phyloP scores from a whole-genome alignment of 2,888 invertebrate species.

The Drosophila histrio region DNA sequence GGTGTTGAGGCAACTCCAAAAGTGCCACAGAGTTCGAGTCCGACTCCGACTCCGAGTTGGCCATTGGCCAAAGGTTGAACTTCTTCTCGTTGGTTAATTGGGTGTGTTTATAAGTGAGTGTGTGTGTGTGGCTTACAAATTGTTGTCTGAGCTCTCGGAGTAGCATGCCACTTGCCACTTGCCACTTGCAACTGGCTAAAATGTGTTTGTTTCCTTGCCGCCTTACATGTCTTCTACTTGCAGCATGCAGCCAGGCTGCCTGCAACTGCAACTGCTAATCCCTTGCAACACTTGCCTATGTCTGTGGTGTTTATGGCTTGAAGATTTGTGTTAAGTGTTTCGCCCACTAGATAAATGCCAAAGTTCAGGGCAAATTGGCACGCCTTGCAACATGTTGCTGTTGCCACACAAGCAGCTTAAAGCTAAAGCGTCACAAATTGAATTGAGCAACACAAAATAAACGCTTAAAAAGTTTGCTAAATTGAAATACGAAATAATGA shows the following conservation, averaged over 20 bases:
- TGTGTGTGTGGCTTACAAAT: slow-evolving; percentile 52
- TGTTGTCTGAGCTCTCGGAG: slow-evolving; percentile 49
- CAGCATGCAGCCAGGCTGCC: slow-evolving; percentile 42
- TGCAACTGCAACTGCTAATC: slow-evolving; percentile 29
- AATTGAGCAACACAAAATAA: slow-evolving; percentile 15
- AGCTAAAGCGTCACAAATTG: slow-evolving; percentile 11
- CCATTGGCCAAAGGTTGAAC: slow-evolving; percentile 15
- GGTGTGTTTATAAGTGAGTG: slow-evolving; percentile 28
- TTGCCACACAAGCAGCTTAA: slow-evolving; percentile 9
- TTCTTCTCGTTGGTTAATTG: slow-evolving; percentile 60
- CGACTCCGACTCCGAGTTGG: slow-evolving; percentile 4
- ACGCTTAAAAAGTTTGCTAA: slow-evolving; percentile 60
- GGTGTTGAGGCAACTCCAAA: slow-evolving; percentile 56
- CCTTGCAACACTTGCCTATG: slow-evolving; percentile 15
- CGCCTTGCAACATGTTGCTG: slow-evolving; percentile 30
- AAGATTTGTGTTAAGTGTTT: slow-evolving; percentile 64
- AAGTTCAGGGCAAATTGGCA: not conserved
- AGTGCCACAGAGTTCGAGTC: slow-evolving; percentile 45
- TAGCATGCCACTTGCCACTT: slow-evolving; percentile 24
- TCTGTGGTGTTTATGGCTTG: slow-evolving; percentile 46
- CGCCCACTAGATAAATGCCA: slow-evolving; percentile 28
- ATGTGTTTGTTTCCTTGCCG: slow-evolving; percentile 36
- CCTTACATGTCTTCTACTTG: slow-evolving; percentile 48
- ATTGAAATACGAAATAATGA: slow-evolving; percentile 64
- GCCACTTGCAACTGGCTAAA: slow-evolving; percentile 27